Conservation (phyloP, 2,113 vertebrate species). For the Colistium nudipinnis region DNA sequence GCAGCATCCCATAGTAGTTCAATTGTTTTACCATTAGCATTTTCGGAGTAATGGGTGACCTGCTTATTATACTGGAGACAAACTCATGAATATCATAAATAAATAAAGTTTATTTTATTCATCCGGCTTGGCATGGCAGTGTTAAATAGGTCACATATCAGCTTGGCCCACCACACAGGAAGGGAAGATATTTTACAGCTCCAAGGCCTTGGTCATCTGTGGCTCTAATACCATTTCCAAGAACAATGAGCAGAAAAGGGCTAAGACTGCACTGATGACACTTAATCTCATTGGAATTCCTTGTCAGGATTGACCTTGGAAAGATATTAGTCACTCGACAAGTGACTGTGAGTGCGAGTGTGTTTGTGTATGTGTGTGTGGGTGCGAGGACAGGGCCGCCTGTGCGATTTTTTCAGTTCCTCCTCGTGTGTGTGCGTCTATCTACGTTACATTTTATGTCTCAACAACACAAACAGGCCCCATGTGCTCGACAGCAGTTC, state of each 20-base stretch:
- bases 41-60: neutral
- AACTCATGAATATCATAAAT: neutral
- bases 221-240: conserved; percentile 72
- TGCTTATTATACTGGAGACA: neutral
- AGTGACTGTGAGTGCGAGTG: conserved; percentile 60
- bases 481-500: conserved; percentile 9
- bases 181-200: conserved; percentile 45
- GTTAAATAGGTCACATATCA: conserved; percentile 34
- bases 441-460: conserved; percentile 3
- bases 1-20: too few relatives aligned
- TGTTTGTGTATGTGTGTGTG: conserved; percentile 15
- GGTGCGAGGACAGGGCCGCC: conserved; percentile 27
- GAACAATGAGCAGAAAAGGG: conserved; percentile 81
- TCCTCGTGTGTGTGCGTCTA: neutral
- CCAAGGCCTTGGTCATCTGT: conserved; percentile 56
- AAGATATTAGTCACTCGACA: conserved; percentile 71
- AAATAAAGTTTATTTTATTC: neutral
- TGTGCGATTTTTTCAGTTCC: conserved; percentile 17
- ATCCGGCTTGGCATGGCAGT: too few relatives aligned
- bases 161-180: conserved; percentile 14
- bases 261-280: conserved; percentile 77
- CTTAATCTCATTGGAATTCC: conserved; percentile 86
- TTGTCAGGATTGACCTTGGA: conserved; percentile 81
- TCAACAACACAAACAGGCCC: conserved; percentile 13
- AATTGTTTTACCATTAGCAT: neutral